Evolutionary conservation across 92 coral and sea anemone species (phyloP).

Genomic region (Zoanthus sansibaricus): DNA sequence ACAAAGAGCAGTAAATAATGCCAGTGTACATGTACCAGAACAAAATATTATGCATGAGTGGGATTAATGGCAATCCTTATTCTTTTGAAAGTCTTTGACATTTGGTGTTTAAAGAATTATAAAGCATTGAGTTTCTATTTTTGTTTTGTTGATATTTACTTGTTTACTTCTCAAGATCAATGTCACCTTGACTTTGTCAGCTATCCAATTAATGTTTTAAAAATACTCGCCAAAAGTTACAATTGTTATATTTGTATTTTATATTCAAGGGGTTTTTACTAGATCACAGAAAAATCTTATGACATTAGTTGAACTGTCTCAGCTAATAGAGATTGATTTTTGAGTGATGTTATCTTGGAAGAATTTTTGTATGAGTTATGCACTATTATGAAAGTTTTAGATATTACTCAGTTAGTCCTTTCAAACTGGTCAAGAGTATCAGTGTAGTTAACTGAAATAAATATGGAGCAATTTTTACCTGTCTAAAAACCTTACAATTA

Average conservation of each 20-base stretch:
- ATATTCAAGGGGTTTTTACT: conserved; percentile 8
- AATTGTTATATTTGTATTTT: conserved; percentile 22
- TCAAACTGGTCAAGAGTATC: conserved; percentile 32
- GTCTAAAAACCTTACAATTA: conserved; percentile 29
- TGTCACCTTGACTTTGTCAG: conserved; percentile 13
- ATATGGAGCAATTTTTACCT: conserved; percentile 29
- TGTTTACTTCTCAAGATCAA: conserved; percentile 34
- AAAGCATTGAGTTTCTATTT: not conserved
- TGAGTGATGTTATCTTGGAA: conserved; percentile 35
- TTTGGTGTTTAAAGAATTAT: conserved; percentile 16
- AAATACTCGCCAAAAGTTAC: conserved; percentile 17
- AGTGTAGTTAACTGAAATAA: conserved; percentile 17
- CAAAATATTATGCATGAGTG: conserved; percentile 30
- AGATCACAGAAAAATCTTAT: conserved; percentile 29
- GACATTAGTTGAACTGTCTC: conserved; percentile 30
- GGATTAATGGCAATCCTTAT: conserved; percentile 37
- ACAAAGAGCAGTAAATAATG: conserved; percentile 15
- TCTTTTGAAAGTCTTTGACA: conserved; percentile 24
- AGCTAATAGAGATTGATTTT: conserved; percentile 31
- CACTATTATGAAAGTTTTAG: conserved; percentile 25
- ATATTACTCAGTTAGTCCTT: conserved; percentile 33
- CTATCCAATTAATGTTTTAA: conserved; percentile 19
- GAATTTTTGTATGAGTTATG: conserved; percentile 18
- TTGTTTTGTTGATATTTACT: conserved; percentile 25
- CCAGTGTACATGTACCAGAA: conserved; percentile 31